These are phyloP conservation scores for Phengaris alcon DNA, from an alignment of 2,888 invertebrate species.

Conservation along the genomic window DNA sequence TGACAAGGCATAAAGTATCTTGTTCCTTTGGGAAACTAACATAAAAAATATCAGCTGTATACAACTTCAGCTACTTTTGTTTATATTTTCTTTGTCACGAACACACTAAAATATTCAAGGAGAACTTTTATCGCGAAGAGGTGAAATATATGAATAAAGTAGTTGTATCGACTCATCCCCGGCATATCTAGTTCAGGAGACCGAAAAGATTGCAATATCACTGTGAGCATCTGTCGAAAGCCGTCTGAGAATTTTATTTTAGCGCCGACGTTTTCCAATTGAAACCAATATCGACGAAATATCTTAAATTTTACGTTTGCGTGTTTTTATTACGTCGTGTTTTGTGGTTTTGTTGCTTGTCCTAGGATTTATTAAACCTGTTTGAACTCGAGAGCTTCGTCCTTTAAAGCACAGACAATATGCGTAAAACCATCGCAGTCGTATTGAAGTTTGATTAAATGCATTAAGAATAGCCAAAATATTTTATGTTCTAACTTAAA, in stretches of 20 bases:
- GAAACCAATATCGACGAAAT: conserved; percentile 21
- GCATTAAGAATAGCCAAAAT: too few species aligned
- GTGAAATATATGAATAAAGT: conserved; percentile 20
- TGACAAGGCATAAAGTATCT: background rate
- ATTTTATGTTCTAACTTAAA: too few species aligned
- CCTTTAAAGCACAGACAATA: too few species aligned
- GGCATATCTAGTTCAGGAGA: conserved; percentile 26
- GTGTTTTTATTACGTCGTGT: background rate
- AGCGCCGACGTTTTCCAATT: conserved; percentile 10
- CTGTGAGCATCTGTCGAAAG: conserved; percentile 27
- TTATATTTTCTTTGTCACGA: background rate
- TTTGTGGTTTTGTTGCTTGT: background rate
- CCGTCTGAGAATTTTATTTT: conserved; percentile 29
- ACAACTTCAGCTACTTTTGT: background rate
- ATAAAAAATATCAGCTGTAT: too few species aligned
- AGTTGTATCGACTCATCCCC: conserved; percentile 21
- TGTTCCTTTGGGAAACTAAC: too few species aligned
- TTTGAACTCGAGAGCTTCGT: too few species aligned
- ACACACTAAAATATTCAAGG: conserved; percentile 16
- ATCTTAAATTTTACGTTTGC: background rate
- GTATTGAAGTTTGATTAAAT: too few species aligned
- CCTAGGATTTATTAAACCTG: background rate
- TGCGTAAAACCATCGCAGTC: too few species aligned
- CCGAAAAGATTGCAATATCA: conserved; percentile 29
- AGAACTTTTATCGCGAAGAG: background rate